Base-by-base conservation (phyloP, 2,888 invertebrate species). In the Aethes cnicana region DNA sequence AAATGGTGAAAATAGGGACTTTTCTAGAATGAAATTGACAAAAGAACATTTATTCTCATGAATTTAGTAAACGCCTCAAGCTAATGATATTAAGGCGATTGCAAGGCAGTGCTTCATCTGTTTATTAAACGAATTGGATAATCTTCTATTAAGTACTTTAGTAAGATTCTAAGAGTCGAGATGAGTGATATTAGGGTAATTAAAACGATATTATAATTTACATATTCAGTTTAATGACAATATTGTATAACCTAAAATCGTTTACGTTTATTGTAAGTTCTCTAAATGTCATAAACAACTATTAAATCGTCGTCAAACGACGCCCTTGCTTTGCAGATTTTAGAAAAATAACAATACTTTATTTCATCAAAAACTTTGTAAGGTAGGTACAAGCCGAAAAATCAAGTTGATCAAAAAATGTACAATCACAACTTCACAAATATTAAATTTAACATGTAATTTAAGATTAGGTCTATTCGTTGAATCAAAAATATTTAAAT, bases 171-270 rank as follows among this genome's bases (percentile, higher is more conserved):
- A 1, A n/a, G 0, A 16, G 7, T 16, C 4, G n/a, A 11, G 32
- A 8, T 17, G 4, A 17, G 11, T 12, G 4, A 18, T 12, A 18
- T 2, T 2, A 12, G 25, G n/a, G 17, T 12, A 5, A 6, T 28
- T 52, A 14, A 52, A 52, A 52, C 37, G 30, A 44, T 2, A 39
- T 2, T 11, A 1, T 28, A 14, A 25, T 17, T 46, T 25, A 26
- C 26, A 32, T 39, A 32, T 69, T 56, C 53, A 54, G 56, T 63
- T 63, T 63, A 66, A 69, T 74, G 67, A 69, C 66, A 64, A 69
- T 68, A 60, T 69, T 64, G 59, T 68, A 61, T 63, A 66, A 59
- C 65, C 62, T 66, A 65, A 67, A 64, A 62, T 48, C 57, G 57
- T 64, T 65, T 67, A 68, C 61, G 66, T 59, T 64, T 53, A 58